These are phyloP conservation scores for Drosophila athabasca DNA, from an alignment of 1,140 invertebrate genomes.

Conservation along the genomic window DNA sequence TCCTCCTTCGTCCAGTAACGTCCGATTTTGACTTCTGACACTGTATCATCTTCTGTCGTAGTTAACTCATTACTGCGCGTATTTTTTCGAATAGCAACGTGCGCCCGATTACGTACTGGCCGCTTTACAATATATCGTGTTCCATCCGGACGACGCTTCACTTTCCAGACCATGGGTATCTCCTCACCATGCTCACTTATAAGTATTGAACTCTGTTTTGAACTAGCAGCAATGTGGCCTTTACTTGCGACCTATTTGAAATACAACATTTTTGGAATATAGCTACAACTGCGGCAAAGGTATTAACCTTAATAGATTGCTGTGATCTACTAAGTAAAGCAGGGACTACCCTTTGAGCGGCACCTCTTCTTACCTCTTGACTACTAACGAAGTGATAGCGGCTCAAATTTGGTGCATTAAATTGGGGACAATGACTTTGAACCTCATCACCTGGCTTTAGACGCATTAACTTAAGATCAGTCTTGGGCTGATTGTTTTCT, in stretches of 20 bases:
- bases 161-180: conserved; percentile 90
- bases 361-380: conserved; percentile 84
- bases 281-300: not conserved
- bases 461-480: conserved; percentile 31
- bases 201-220: conserved; percentile 36
- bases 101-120: conserved; percentile 88
- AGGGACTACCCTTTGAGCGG: not conserved
- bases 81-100: conserved; percentile 74
- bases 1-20: conserved; percentile 93
- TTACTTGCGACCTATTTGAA: conserved; percentile 56
- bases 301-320: too few relatives aligned
- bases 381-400: conserved; percentile 87
- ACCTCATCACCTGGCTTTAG: conserved; percentile 41
- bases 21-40: conserved; percentile 92
- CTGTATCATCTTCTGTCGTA: conserved; percentile 92
- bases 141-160: conserved; percentile 91
- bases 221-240: conserved; percentile 4
- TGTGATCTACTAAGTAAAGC: not conserved
- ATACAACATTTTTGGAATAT: not conserved
- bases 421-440: conserved; percentile 60
- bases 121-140: conserved; percentile 91
- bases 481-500: conserved; percentile 14
- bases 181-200: conserved; percentile 42
- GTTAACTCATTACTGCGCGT: conserved; percentile 87
- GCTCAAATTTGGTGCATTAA: conserved; percentile 85